Percentiles rank a stretch among this genome's conserved stretches.
phyloP scores from a whole-genome alignment of 2,888 invertebrate species.

The Pemphredon lugubris region DNA sequence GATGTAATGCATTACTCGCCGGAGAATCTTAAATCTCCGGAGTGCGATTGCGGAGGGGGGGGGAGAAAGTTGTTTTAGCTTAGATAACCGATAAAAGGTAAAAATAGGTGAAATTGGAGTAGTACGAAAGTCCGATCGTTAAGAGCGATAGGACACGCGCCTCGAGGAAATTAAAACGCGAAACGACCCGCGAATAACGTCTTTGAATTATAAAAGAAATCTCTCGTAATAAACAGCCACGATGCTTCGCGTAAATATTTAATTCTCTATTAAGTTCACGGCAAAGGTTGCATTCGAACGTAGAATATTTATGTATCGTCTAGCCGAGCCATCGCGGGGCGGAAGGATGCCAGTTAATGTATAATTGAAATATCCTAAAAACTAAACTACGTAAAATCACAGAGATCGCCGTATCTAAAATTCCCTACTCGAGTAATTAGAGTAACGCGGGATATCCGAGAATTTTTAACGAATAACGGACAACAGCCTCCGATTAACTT shows the following conservation, averaged over 20 bases:
- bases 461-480: constrained; percentile 3
- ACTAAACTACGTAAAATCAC: too few species aligned
- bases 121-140: too few species aligned
- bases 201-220: too few species aligned
- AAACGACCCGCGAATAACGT: too few species aligned
- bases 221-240: background rate
- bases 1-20: background rate
- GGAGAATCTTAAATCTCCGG: constrained; percentile 9
- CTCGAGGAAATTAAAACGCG: background rate
- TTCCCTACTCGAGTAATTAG: too few species aligned
- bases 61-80: background rate
- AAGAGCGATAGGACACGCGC: background rate
- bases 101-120: background rate
- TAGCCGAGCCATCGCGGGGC: constrained; percentile 2
- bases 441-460: background rate
- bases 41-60: background rate
- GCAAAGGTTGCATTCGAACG: constrained; percentile 9
- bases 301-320: background rate
- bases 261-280: constrained; percentile 18
- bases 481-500: constrained; percentile 19
- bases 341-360: constrained; percentile 14
- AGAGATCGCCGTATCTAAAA: too few species aligned
- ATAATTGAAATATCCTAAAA: constrained; percentile 16
- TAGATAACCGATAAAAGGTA: background rate
- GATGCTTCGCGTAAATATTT: background rate